Percentiles rank a stretch among this genome's conserved stretches.
These are phyloP conservation scores for Brachirus orientalis DNA, from an alignment of 2,113 vertebrate genomes.

Conservation along the genomic window DNA sequence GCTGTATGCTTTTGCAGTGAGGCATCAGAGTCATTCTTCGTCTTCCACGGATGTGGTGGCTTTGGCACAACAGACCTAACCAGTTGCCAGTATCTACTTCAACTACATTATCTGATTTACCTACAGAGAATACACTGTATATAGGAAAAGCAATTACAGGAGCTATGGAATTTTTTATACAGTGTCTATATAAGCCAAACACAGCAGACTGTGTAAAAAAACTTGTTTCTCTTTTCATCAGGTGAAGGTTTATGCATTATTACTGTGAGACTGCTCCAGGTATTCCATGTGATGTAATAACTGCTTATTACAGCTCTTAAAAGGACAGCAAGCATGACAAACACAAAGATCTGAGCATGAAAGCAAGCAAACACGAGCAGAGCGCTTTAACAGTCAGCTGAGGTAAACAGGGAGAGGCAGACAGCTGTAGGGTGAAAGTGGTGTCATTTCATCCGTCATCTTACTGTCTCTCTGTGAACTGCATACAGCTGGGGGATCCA, in stretches of 20 bases:
- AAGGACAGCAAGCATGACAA: conserved; percentile 11
- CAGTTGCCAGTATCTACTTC: conserved; percentile 2
- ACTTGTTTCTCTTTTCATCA: conserved; percentile 34
- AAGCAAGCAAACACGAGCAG: conserved; percentile 14
- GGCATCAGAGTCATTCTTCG: neutral
- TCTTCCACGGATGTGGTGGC: neutral
- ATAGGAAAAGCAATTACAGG: conserved; percentile 43
- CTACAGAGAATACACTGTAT: neutral
- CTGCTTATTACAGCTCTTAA: conserved; percentile 40
- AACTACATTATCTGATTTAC: conserved; percentile 8
- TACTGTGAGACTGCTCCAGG: conserved; percentile 21
- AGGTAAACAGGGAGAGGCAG: conserved; percentile 73
- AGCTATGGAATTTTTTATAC: conserved; percentile 36
- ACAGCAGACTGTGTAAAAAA: conserved; percentile 25
- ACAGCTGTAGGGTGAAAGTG: conserved; percentile 75
- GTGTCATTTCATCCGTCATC: conserved; percentile 78
- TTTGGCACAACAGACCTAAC: conserved; percentile 4
- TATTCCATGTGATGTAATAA: conserved; percentile 52
- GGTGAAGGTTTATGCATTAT: conserved; percentile 37
- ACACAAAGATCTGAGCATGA: conserved; percentile 28
- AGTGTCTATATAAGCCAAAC: conserved; percentile 20
- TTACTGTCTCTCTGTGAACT: conserved; percentile 60
- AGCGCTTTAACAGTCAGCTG: conserved; percentile 61
- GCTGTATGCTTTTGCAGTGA: too few species aligned
- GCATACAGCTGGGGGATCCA: conserved; percentile 79